Conservation (phyloP, 2,113 vertebrate species). For the Hiodon tergisus region DNA sequence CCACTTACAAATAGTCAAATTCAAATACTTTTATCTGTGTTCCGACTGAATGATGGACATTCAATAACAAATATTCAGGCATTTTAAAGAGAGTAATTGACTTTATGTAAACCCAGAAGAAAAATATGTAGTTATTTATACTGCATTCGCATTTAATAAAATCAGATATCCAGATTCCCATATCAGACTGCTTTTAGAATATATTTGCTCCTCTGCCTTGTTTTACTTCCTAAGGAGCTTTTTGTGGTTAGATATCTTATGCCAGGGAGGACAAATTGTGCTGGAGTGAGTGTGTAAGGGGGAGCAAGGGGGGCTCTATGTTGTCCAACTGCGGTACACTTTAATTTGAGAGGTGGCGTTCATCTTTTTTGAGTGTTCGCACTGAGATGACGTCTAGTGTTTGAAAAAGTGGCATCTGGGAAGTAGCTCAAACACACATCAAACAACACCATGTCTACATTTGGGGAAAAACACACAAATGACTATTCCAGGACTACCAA, state of each 20-base stretch:
- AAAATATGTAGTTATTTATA: constrained; percentile 58
- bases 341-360: constrained; percentile 64
- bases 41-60: too few relatives aligned
- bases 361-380: constrained; percentile 54
- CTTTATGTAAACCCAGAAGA: constrained; percentile 52
- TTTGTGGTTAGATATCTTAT: constrained; percentile 20
- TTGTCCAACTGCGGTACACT: constrained; percentile 26
- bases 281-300: constrained; percentile 39
- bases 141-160: constrained; percentile 55
- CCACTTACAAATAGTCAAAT: too few relatives aligned
- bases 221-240: not conserved
- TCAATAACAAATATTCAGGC: too few relatives aligned
- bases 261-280: constrained; percentile 46
- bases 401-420: constrained; percentile 64
- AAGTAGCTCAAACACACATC: constrained; percentile 68
- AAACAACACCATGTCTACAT: constrained; percentile 60
- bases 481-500: constrained; percentile 61
- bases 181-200: constrained; percentile 45
- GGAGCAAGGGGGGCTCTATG: constrained; percentile 46
- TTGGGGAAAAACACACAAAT: constrained; percentile 61
- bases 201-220: constrained; percentile 45
- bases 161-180: constrained; percentile 68
- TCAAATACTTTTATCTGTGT: too few relatives aligned
- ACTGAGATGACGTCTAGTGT: constrained; percentile 59
- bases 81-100: too few relatives aligned